Percentiles rank a stretch among this genome's conserved stretches.
Evolutionary conservation across 2,113 vertebrate genomes (phyloP).

Genomic region (human): GRCh38 chr1:150627501-150628000

Average conservation of each 20-base stretch:
- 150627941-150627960: background rate
- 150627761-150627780: background rate
- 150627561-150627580: constrained; percentile 90
- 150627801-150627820: background rate
- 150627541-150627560: constrained; percentile 93
- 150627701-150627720: background rate
- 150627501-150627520: constrained; percentile 95
- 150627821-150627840: background rate
- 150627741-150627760: constrained; percentile 30
- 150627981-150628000: background rate
- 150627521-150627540: constrained; percentile 95
- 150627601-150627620: constrained; percentile 40
- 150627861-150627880: background rate
- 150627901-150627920: background rate
- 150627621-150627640: background rate
- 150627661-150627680: background rate
- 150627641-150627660: constrained; percentile 7
- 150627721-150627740: constrained; percentile 38
- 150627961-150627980: background rate
- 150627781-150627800: background rate
- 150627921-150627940: background rate
- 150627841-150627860: background rate
- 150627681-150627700: background rate
- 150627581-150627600: constrained; percentile 91
- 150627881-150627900: background rate